Percentiles rank a stretch among this genome's conserved stretches.
phyloP scores from a whole-genome alignment of 1,140 invertebrate genomes.

The Neuroterus valhalla region DNA sequence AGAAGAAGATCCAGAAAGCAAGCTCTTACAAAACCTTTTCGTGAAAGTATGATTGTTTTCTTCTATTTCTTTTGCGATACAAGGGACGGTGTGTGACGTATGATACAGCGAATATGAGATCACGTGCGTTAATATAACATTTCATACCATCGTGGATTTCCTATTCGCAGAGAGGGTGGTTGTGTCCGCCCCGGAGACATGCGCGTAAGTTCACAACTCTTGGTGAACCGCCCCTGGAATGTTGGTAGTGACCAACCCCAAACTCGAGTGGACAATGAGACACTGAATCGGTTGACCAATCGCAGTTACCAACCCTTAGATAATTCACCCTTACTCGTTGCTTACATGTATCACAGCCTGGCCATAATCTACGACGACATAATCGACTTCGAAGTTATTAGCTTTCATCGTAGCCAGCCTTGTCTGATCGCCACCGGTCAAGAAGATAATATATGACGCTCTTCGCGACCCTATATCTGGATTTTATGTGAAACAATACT shows the following conservation, averaged over 20 bases:
- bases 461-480: background rate
- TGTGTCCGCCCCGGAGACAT: conserved; percentile 19
- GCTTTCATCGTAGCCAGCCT: background rate
- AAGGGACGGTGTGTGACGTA: background rate
- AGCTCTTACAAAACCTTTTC: background rate
- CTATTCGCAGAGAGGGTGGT: conserved; percentile 26
- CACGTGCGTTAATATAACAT: conserved; percentile 24
- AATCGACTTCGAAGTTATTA: conserved; percentile 24
- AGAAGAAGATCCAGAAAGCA: background rate
- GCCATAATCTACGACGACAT: conserved; percentile 13
- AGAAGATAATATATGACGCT: conserved; percentile 2
- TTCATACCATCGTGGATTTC: conserved; percentile 6
- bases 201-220: conserved; percentile 10
- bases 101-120: conserved; percentile 3
- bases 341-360: conserved; percentile 20
- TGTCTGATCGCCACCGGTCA: background rate
- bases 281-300: conserved; percentile 12
- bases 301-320: background rate
- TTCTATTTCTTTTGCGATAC: background rate
- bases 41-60: conserved; percentile 2
- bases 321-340: conserved; percentile 8
- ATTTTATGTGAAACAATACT: background rate
- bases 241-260: conserved; percentile 12
- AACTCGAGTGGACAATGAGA: background rate
- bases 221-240: conserved; percentile 12